Base-by-base conservation (phyloP, 2,888 invertebrate species). In the Synergus itoensis region DNA sequence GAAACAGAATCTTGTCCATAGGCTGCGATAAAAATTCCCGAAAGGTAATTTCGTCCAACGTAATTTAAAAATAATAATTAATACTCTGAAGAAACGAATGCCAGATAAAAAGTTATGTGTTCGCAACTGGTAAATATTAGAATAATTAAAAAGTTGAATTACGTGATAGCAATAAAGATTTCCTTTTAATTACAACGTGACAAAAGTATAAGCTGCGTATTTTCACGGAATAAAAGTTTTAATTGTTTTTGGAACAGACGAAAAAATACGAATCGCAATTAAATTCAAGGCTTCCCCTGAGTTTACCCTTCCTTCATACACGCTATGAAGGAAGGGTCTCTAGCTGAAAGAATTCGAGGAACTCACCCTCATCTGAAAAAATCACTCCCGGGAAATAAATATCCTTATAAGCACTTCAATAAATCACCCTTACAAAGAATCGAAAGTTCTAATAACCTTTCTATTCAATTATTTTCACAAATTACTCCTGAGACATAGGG, bases 251-350 rank as follows among this genome's bases (percentile, higher is more conserved):
- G 36, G 12, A 73, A n/a, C 53, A 36, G 73, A 40, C 28, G 4
- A 73, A 53, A 53, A 73, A 53, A 73, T 57, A 73, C 53, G n/a
- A 53, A 73, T 40, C 40, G 36, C 53, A 40, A 40, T 53, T 57
- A n/a, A 28, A 28, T 28, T 28, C 28, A 28, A 28, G 28, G 28
- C 28, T 28, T 28, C 28, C 28, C 28, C 3, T 28, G 28, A 28
- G 28, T 28, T 28, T 28, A 28, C 28, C 28, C 28, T 28, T 28
- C 28, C 28, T 28, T 28, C 28, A 28, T 18, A 43, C 65, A n/a
- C 18, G 65, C 41, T 28, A 45, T 28, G 36, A 57, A 53, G n/a
- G 41, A 28, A 12, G 36, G 18, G 12, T 28, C 12, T 21, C 11
- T 5, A 11, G 5, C 36, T 36, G 53, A 40, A 73, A 73, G 12